Base-by-base conservation (phyloP, 2,797 vertebrate genomes). In the Sebastes kiyomatsui region DNA sequence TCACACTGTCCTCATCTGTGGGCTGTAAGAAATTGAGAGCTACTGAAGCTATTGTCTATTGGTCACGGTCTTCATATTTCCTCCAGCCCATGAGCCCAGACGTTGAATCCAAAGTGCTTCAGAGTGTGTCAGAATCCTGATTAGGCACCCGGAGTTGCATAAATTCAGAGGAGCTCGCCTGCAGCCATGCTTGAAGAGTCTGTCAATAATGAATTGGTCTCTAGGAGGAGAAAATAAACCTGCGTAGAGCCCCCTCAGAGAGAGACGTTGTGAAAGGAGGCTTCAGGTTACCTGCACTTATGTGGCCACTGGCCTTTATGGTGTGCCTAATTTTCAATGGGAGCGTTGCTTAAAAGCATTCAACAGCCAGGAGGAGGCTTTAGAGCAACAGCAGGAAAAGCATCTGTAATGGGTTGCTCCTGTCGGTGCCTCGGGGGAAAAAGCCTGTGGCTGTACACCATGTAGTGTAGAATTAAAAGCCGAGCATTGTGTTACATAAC, bases 191-290 rank as follows among this genome's bases (percentile, higher is more conserved):
- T 76, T 72, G 78, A 81, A 75, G 74, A 85, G 28, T 71, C 74
- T 81, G 83, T 90, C 87, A 88, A 93, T 93, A 93, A 91, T 93
- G 77, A 80, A 89, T 87, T 75, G 83, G 69, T 75, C 27, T 79
- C 72, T 67, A 22, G 54, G 62, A 86, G 76, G 62, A 86, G 77
- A 88, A 92, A 91, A 88, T 88, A 87, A 90, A 82, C 62, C 58
- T 65, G 23, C n/a, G 54, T 25, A 55, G 23, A 73, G 35, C 20
- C 66, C 49, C 7, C 5, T 20, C 67, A 35, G 65, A 71, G 85
- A 71, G 85, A 82, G 80, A 65, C 5, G 25, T 42, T 73, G 72
- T 33, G 65, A 69, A 62, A 88, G 70, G 81, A 79, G 60, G 71
- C 78, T 86, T 65, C 67, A 22, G 77, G 82, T 83, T 82, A 67